These are phyloP conservation scores for Alviniconcha strummeri DNA, from an alignment of 2,888 invertebrate species.

Conservation along the genomic window DNA sequence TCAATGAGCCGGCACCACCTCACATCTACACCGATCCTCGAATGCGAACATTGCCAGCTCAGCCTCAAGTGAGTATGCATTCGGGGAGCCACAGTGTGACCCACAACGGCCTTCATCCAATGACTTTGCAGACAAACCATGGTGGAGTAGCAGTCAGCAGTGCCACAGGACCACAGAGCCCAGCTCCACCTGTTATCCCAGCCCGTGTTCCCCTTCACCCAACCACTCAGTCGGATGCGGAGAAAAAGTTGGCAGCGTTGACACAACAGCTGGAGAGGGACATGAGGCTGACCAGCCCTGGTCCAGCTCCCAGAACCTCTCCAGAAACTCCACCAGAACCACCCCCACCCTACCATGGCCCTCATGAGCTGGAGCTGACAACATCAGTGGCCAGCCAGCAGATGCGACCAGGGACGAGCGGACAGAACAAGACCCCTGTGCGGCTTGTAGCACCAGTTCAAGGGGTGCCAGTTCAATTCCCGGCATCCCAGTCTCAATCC, in stretches of 20 bases:
- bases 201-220: slow-evolving; percentile 58
- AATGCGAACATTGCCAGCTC: slow-evolving; percentile 52
- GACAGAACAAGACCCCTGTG: slow-evolving; percentile 42
- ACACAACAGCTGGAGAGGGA: slow-evolving; percentile 68
- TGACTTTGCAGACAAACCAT: slow-evolving; percentile 24
- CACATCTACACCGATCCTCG: slow-evolving; percentile 57
- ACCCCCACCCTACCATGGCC: slow-evolving; percentile 72
- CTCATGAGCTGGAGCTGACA: slow-evolving; percentile 64
- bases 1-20: slow-evolving; percentile 60
- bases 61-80: slow-evolving; percentile 39
- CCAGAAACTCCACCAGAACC: slow-evolving; percentile 43
- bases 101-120: slow-evolving; percentile 33
- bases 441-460: slow-evolving; percentile 46
- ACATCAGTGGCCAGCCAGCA: slow-evolving; percentile 48
- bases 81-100: slow-evolving; percentile 29
- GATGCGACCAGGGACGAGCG: slow-evolving; percentile 40
- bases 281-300: slow-evolving; percentile 45
- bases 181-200: slow-evolving; percentile 55
- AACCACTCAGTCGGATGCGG: slow-evolving; percentile 59
- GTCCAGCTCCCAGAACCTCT: slow-evolving; percentile 24
- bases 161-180: slow-evolving; percentile 6
- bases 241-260: slow-evolving; percentile 66
- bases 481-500: slow-evolving; percentile 38
- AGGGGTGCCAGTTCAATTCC: slow-evolving; percentile 41
- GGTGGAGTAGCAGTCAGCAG: slow-evolving; percentile 26